Evolutionary conservation across 2,113 vertebrate genomes (phyloP), one percentile per base, ranked within the genome.

Genomic region (Aspiorhynchus laticeps): DNA sequence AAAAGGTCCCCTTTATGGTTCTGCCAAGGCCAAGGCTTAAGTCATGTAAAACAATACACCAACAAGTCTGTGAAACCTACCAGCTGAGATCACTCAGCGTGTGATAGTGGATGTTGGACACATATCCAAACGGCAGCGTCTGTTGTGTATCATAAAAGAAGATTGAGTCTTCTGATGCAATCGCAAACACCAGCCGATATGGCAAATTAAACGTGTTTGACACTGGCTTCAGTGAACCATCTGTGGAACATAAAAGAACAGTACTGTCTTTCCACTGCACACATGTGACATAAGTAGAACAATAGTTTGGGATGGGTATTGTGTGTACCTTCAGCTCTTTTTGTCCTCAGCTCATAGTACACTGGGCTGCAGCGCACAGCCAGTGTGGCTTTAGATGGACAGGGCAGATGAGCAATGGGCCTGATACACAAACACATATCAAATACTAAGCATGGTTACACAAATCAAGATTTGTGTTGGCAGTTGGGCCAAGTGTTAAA

Each of bases 41-140:
- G 8, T 56, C 19, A 36, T 12, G 3, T 36, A 31, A 33, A 71
- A 46, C n/a, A 48, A 48, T 14, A 77, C 11, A 53, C 8, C 6
- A 41, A 43, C n/a, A 17, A 63, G 56, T 63, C 36, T 26, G 24
- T 41, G 24, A 6, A 80, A 36, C 53, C 83, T 86, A 99, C 98
- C 98, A 99, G 7, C 97, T 97, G 51, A 99, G 93, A 80, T 99
- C 98, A 76, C 98, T 99, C 86, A 99, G 96, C 1, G 98, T 99
- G 91, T 99, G 98, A 91, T 99, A 99, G 89, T 99, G 98, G 90
- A 99, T 96, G 90, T 98, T 98, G 46, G 98, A 97, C 87, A 99
- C 96, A 0, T 97, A 97, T 88, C 96, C 98, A 8, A 99, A 99
- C 0, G 98, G 98, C 84, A 97, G 93, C 0, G 92, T 92, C 92